Evolutionary conservation across 1,140 invertebrate species (phyloP).

Genomic region (Pararge aegeria): DNA sequence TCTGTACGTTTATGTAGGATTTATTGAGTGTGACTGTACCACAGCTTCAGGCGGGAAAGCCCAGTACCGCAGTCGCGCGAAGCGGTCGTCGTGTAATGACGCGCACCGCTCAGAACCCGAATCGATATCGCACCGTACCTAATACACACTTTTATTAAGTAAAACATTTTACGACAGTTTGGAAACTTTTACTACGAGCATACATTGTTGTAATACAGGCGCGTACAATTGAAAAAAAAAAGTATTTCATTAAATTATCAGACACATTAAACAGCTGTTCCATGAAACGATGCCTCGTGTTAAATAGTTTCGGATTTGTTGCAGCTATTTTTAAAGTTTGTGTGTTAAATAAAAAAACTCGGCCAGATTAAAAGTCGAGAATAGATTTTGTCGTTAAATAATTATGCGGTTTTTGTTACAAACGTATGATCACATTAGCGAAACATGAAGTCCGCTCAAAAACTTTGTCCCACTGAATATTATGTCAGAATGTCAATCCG

Average conservation of each 20-base stretch:
- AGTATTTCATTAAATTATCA: not conserved
- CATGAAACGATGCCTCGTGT: not conserved
- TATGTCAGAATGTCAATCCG: conserved; percentile 34
- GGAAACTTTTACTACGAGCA: conserved; percentile 43
- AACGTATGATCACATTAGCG: conserved; percentile 2
- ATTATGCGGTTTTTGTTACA: conserved; percentile 33
- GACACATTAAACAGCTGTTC: conserved; percentile 18
- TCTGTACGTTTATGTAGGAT: too few relatives aligned
- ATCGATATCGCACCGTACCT: conserved; percentile 52
- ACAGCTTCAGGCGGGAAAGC: conserved; percentile 40
- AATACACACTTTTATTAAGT: conserved; percentile 41
- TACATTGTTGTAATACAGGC: conserved; percentile 2
- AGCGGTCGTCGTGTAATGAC: conserved; percentile 50
- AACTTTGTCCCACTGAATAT: conserved; percentile 6
- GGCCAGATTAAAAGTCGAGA: conserved; percentile 28
- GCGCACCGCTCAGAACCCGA: conserved; percentile 29
- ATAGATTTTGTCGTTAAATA: conserved; percentile 47
- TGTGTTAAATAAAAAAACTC: conserved; percentile 10
- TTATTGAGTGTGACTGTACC: conserved; percentile 10
- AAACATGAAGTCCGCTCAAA: not conserved
- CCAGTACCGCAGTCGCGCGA: conserved; percentile 46
- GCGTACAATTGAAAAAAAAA: not conserved
- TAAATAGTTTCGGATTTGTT: not conserved
- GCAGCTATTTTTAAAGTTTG: conserved; percentile 6
- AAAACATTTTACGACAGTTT: conserved; percentile 50